Evolutionary conservation across 1,140 invertebrate species (phyloP).

Genomic region (Trichonephila clavipes): DNA sequence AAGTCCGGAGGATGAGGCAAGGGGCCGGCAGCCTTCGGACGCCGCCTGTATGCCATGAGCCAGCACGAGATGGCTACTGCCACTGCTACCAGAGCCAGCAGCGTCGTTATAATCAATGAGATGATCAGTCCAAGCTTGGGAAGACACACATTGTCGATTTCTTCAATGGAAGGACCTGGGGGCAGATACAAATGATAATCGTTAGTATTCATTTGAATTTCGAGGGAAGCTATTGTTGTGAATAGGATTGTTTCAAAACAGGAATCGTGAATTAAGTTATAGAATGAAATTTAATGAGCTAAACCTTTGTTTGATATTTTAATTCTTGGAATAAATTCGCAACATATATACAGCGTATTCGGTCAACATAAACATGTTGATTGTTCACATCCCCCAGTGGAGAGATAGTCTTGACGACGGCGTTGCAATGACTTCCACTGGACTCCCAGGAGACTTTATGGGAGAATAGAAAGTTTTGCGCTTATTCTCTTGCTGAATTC

Average conservation of each 20-base stretch:
- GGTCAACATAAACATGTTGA: too few relatives aligned
- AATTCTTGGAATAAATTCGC: too few relatives aligned
- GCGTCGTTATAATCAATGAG: slow-evolving; percentile 93
- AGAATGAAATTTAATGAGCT: too few relatives aligned
- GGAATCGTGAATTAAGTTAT: too few relatives aligned
- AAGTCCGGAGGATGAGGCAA: slow-evolving; percentile 96
- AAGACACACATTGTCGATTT: slow-evolving; percentile 92
- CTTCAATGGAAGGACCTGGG: slow-evolving; percentile 85
- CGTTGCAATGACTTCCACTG: neutral
- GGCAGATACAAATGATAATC: neutral
- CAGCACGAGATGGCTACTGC: slow-evolving; percentile 96
- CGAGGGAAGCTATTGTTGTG: neutral
- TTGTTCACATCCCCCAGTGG: too few relatives aligned
- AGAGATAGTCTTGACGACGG: too few relatives aligned
- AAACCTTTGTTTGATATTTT: too few relatives aligned
- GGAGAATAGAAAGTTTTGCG: too few relatives aligned
- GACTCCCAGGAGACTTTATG: neutral
- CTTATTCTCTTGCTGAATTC: too few relatives aligned
- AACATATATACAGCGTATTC: too few relatives aligned
- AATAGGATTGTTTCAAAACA: neutral
- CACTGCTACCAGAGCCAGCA: slow-evolving; percentile 94
- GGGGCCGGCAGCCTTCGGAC: slow-evolving; percentile 90
- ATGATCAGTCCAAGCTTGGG: slow-evolving; percentile 95
- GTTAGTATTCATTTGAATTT: neutral
- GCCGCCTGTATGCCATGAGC: slow-evolving; percentile 92